phyloP scores from a whole-genome alignment of 2,797 vertebrate species.

The Trachurus trachurus region DNA sequence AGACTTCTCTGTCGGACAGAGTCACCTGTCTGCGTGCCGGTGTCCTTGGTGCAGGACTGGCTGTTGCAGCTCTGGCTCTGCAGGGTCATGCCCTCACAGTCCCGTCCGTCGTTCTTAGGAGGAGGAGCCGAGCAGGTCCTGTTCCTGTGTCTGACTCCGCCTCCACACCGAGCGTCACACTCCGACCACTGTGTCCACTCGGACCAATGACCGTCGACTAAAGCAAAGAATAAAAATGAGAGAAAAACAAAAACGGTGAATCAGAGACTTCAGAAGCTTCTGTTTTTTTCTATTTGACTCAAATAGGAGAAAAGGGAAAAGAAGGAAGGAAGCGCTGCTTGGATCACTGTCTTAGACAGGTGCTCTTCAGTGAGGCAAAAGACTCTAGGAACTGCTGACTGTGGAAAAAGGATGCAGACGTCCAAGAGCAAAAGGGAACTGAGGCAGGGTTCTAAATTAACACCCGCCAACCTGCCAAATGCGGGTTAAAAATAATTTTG shows the following conservation, averaged over 20 bases:
- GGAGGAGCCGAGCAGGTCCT: constrained; percentile 90
- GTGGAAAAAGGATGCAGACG: too few relatives aligned
- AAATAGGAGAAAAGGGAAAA: too few relatives aligned
- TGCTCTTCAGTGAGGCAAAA: too few relatives aligned
- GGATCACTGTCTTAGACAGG: too few relatives aligned
- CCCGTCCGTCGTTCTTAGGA: constrained; percentile 89
- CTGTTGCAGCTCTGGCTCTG: constrained; percentile 89
- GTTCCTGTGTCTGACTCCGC: constrained; percentile 84
- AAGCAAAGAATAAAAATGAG: background rate
- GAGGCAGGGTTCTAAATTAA: too few relatives aligned
- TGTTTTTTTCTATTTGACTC: background rate
- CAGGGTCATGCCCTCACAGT: constrained; percentile 85
- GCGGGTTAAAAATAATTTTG: too few relatives aligned
- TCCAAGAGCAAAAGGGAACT: too few relatives aligned
- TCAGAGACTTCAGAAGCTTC: background rate
- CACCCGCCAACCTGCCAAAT: too few relatives aligned
- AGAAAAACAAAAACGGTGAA: background rate
- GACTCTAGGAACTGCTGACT: too few relatives aligned
- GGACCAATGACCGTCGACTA: constrained; percentile 90
- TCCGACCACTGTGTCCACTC: constrained; percentile 89
- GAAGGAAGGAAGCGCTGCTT: too few relatives aligned
- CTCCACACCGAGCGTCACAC: constrained; percentile 88
- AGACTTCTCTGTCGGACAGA: background rate
- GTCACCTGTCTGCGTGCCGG: constrained; percentile 79
- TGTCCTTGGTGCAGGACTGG: constrained; percentile 82